phyloP scores from a whole-genome alignment of 2,888 invertebrate species.

The Drosophila kambysellisi region DNA sequence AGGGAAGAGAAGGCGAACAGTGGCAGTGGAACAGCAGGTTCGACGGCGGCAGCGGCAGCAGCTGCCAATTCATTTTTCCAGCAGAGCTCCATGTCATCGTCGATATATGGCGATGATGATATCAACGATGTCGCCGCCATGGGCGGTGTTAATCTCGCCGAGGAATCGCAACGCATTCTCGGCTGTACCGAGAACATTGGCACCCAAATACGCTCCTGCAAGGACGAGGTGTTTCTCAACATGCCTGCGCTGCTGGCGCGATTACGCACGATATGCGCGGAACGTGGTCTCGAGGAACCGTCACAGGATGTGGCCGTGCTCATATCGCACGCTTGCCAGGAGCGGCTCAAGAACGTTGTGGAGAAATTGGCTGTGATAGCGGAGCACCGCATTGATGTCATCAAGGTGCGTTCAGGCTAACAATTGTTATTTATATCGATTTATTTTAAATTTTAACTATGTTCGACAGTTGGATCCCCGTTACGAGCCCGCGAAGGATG shows the following conservation, averaged over 20 bases:
- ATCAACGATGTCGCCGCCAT: constrained; percentile 99
- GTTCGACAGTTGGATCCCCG: constrained; percentile 90
- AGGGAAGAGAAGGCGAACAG: constrained; percentile 68
- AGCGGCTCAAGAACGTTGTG: constrained; percentile 94
- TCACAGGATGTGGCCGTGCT: constrained; percentile 93
- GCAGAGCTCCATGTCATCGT: constrained; percentile 86
- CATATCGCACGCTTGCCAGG: constrained; percentile 97
- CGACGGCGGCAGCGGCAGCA: constrained; percentile 74
- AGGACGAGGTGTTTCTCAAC: constrained; percentile 95
- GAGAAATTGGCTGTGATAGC: constrained; percentile 96
- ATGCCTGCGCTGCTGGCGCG: constrained; percentile 91
- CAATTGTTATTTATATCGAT: neutral
- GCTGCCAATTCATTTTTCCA: constrained; percentile 86
- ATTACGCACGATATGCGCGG: constrained; percentile 91
- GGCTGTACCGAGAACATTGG: constrained; percentile 96
- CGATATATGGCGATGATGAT: constrained; percentile 93
- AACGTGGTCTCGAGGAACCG: constrained; percentile 93
- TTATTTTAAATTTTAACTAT: constrained; percentile 4
- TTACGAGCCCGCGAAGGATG: constrained; percentile 95
- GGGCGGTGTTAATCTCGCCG: constrained; percentile 99
- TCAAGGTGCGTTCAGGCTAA: constrained; percentile 88
- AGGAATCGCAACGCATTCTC: constrained; percentile 97
- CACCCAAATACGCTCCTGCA: constrained; percentile 95
- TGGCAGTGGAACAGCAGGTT: constrained; percentile 48
- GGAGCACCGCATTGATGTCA: constrained; percentile 96